Base-by-base conservation (phyloP, 2,113 vertebrate species). In the Trachemys scripta region DNA sequence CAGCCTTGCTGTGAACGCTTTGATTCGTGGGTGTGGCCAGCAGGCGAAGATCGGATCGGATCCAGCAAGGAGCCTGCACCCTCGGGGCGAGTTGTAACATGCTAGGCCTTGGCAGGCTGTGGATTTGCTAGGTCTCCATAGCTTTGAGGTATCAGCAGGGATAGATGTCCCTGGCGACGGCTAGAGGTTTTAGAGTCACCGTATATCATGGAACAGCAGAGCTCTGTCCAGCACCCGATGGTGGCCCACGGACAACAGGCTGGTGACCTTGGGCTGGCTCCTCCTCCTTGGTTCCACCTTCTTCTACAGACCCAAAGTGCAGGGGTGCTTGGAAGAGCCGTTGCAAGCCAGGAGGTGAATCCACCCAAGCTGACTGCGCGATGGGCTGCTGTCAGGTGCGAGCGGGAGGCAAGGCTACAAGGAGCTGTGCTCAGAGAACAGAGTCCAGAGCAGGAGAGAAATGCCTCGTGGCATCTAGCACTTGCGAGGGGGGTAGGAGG, bases 21-120 rank as follows among this genome's bases (percentile, higher is more conserved):
- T 22, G 29, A 29, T 62, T 31, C 2, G 4, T 20, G 69, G 38
- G n/a, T 42, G 10, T 10, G 69, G 69, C 35, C 4, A 10, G n/a
- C 75, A 45, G 75, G 24, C 13, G 1, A 45, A 42, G 75, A 27
- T 14, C 2, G 24, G 75, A 78, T 47, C 17, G 4, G 17, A 38
- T 20, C 35, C 35, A 38, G 17, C 65, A 38, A 38, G 65, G n/a
- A 38, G 42, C 42, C 24, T 45, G 75, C 75, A 45, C 22, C 13
- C 13, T 12, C 3, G 12, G 24, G 24, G 42, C 11, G 4, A 27
- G 42, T 45, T 16, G 6, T 25, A 7, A 47, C 12, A 1, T 5
- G 10, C 72, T 25, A 25, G 72, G 38, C 72, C 72, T 47, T 14
- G 75, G 75, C 42, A 47, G 42, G 42, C 42, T 47, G 24, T 78